Percentiles rank a stretch among this genome's conserved stretches.
These are phyloP conservation scores for Notolepis coatsorum DNA, from an alignment of 2,797 vertebrate genomes.

Conservation along the genomic window DNA sequence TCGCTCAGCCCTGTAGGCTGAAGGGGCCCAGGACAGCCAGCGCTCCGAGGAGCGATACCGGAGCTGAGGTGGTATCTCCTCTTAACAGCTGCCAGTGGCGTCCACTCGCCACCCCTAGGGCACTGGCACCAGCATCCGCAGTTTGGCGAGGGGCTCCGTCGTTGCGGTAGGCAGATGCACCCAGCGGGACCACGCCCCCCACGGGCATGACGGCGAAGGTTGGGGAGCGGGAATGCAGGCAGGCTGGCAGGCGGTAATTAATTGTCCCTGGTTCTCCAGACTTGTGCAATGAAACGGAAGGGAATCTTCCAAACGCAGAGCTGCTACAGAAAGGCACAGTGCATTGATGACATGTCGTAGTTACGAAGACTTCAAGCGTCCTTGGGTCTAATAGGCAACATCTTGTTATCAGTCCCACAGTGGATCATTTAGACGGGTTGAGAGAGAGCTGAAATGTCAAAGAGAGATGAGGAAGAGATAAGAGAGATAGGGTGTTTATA, in stretches of 20 bases:
- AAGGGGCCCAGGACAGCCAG: too few species aligned
- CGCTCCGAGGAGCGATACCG: too few species aligned
- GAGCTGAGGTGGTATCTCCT: too few species aligned
- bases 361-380: slow-evolving; percentile 58
- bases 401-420: slow-evolving; percentile 61
- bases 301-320: slow-evolving; percentile 51
- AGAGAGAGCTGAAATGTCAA: slow-evolving; percentile 20
- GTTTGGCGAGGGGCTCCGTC: too few species aligned
- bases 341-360: slow-evolving; percentile 63
- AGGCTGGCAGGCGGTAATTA: slow-evolving; percentile 57
- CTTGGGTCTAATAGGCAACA: slow-evolving; percentile 54
- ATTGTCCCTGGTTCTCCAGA: slow-evolving; percentile 63
- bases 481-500: slow-evolving; percentile 13
- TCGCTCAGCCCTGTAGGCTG: too few species aligned
- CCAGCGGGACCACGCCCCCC: too few species aligned
- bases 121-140: too few species aligned
- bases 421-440: slow-evolving; percentile 28
- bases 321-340: slow-evolving; percentile 49
- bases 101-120: too few species aligned
- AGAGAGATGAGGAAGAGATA: neutral
- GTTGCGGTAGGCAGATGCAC: too few species aligned
- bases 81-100: too few species aligned
- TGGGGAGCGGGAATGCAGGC: too few species aligned
- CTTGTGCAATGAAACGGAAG: slow-evolving; percentile 48
- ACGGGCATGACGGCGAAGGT: too few species aligned